These are phyloP conservation scores for Pimpla rufipes DNA, from an alignment of 2,888 invertebrate genomes.

Conservation along the genomic window DNA sequence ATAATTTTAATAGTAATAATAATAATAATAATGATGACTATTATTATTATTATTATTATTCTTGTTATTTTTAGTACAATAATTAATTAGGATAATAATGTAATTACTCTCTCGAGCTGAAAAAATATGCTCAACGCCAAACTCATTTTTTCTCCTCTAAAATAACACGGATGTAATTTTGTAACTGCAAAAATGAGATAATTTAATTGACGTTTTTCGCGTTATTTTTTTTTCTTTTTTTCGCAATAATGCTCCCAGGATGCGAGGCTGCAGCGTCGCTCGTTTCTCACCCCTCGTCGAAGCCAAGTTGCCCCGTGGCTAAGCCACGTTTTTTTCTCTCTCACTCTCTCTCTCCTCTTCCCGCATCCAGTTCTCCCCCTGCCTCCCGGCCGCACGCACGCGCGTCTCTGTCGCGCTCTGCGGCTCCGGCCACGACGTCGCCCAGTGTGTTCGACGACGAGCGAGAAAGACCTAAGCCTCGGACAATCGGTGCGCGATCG, in stretches of 20 bases:
- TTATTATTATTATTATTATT: too few relatives aligned
- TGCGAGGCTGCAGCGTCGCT: constrained; percentile 14
- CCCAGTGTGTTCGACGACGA: constrained; percentile 33
- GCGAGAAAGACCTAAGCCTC: constrained; percentile 81
- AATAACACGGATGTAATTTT: background rate
- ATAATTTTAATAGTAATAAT: too few relatives aligned
- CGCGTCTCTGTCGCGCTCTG: constrained; percentile 49
- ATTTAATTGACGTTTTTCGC: constrained; percentile 20
- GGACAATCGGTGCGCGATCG: constrained; percentile 84
- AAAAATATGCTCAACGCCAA: background rate
- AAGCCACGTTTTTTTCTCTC: constrained; percentile 79
- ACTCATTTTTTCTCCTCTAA: background rate
- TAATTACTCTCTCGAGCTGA: background rate
- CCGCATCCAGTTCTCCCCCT: constrained; percentile 75
- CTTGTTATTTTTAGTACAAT: too few relatives aligned
- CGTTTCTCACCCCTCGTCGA: constrained; percentile 70
- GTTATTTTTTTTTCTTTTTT: background rate
- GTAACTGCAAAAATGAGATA: background rate
- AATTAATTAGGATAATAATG: background rate
- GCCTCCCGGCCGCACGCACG: constrained; percentile 43
- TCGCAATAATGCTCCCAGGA: background rate
- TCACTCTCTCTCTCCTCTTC: constrained; percentile 69
- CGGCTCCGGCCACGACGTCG: constrained; percentile 59
- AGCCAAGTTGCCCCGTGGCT: constrained; percentile 73
- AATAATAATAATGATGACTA: too few relatives aligned